Percentiles rank a stretch among this genome's conserved stretches.
Evolutionary conservation across 2,888 invertebrate species (phyloP).

Genomic region (Sisyra terminalis): DNA sequence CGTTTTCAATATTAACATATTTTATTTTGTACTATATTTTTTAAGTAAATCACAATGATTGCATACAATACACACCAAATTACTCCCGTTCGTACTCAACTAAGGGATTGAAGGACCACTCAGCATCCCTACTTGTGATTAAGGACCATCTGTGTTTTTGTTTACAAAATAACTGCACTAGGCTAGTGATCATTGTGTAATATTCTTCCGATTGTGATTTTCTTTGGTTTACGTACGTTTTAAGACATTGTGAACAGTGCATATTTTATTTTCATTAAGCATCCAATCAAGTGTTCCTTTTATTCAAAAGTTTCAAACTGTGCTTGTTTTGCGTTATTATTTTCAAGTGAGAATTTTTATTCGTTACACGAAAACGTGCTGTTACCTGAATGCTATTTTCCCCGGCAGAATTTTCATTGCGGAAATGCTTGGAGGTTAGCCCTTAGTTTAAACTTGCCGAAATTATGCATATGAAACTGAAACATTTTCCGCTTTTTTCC

Average conservation of each 20-base stretch:
- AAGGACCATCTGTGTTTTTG: not conserved
- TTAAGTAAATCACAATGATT: conserved; percentile 1
- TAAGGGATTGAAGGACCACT: too few species aligned
- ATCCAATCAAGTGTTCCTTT: not conserved
- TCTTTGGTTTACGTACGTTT: not conserved
- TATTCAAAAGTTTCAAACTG: conserved; percentile 1
- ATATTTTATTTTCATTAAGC: not conserved
- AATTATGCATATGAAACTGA: too few species aligned
- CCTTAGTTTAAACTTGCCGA: not conserved
- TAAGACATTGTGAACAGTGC: not conserved
- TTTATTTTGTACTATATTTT: not conserved
- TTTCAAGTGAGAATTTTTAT: not conserved
- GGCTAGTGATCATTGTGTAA: not conserved
- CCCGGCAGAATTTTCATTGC: conserved; percentile 3
- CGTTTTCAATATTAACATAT: conserved; percentile 3
- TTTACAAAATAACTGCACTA: not conserved
- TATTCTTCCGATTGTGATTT: too few species aligned
- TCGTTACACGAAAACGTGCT: conserved; percentile 1
- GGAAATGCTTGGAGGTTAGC: conserved; percentile 6
- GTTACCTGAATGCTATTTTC: conserved; percentile 6
- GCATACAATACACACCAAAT: not conserved
- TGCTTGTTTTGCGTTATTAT: conserved; percentile 1
- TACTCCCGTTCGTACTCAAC: too few species aligned
- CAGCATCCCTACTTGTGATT: too few species aligned
- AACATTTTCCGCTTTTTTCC: too few species aligned